Evolutionary conservation across 2,113 vertebrate species (phyloP).

Genomic region (Antennarius striatus): DNA sequence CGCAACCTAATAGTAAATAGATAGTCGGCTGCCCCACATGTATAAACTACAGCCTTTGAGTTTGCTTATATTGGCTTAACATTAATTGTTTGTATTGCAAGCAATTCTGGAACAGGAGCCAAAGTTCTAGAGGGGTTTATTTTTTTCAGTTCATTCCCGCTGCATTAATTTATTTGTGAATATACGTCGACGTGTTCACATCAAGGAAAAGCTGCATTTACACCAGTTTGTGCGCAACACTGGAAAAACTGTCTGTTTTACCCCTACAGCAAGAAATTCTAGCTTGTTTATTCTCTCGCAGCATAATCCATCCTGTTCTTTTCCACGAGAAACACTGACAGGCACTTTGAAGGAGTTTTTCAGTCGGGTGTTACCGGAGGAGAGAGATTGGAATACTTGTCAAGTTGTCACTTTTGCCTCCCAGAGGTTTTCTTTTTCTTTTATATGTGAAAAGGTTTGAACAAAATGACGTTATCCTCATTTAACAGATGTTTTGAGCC

Average conservation of each 20-base stretch:
- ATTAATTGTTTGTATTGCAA: not conserved
- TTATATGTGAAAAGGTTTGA: not conserved
- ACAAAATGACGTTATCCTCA: no score
- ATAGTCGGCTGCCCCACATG: no score
- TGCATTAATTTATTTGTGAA: not conserved
- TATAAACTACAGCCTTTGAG: no score
- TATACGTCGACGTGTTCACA: not conserved
- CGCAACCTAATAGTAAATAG: no score
- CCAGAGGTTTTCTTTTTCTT: not conserved
- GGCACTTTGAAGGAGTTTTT: slow-evolving; percentile 13
- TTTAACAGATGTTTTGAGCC: no score
- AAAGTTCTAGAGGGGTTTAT: not conserved
- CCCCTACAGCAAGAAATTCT: not conserved
- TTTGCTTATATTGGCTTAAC: no score
- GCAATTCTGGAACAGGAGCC: not conserved
- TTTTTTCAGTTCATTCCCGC: not conserved
- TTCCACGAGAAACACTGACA: slow-evolving; percentile 13
- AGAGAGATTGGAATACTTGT: slow-evolving; percentile 2
- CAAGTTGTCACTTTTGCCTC: not conserved
- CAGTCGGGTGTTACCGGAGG: not conserved
- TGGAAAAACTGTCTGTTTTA: not conserved
- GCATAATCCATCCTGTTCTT: not conserved
- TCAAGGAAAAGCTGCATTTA: not conserved
- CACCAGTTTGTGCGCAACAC: not conserved
- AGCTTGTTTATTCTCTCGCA: slow-evolving; percentile 9